phyloP scores from a whole-genome alignment of 2,113 vertebrate genomes.

The Gallinago jamesoni region DNA sequence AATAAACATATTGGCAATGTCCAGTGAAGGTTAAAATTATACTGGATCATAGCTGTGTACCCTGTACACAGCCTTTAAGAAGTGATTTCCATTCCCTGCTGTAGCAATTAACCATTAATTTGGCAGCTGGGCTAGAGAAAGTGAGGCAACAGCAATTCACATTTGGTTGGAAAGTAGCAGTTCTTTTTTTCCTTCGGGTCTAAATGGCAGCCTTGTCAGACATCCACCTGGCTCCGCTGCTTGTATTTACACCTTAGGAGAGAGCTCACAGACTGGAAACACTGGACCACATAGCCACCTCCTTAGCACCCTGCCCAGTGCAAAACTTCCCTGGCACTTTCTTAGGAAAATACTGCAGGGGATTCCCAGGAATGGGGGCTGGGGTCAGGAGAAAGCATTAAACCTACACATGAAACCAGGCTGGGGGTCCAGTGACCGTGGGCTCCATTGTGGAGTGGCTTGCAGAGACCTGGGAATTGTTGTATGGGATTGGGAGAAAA shows the following conservation, averaged over 20 bases:
- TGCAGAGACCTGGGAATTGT: constrained; percentile 5
- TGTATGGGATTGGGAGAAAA: constrained; percentile 29
- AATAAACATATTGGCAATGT: not conserved
- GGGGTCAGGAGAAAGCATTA: constrained; percentile 15
- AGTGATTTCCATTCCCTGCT: not conserved
- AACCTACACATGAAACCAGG: not conserved
- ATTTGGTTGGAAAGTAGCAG: not conserved
- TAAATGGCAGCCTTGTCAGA: not conserved
- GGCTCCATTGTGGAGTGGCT: not conserved
- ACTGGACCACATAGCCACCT: not conserved
- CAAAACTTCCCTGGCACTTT: constrained; percentile 20
- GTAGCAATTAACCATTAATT: not conserved
- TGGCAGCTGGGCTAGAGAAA: not conserved
- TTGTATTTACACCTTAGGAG: not conserved
- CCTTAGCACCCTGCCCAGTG: not conserved
- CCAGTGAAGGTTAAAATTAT: not conserved
- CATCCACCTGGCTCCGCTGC: not conserved
- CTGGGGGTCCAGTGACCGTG: not conserved
- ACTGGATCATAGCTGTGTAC: not conserved
- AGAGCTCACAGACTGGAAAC: not conserved
- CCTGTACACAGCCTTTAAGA: not conserved
- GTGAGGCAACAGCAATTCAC: not conserved
- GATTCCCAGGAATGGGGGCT: not conserved
- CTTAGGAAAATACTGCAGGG: constrained; percentile 19
- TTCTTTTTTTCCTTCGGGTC: not conserved